phyloP scores from a whole-genome alignment of 2,797 vertebrate species.

The Podarcis siculus region DNA sequence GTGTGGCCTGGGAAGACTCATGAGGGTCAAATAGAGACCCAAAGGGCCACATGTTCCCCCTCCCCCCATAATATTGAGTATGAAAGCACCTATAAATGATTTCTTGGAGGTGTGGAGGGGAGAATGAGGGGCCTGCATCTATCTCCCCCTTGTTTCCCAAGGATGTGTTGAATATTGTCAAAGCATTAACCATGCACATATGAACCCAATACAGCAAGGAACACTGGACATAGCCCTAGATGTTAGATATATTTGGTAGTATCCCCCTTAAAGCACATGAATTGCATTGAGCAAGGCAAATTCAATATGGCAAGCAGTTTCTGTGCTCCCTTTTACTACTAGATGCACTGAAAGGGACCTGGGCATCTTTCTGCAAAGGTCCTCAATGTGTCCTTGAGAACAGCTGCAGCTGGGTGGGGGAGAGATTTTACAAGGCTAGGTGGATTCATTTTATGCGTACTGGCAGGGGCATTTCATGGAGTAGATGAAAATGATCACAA shows the following conservation, averaged over 20 bases:
- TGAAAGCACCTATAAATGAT: background rate
- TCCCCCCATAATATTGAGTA: background rate
- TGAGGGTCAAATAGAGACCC: too few species aligned
- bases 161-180: background rate
- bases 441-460: background rate
- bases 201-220: background rate
- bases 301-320: background rate
- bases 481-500: background rate
- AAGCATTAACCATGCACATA: background rate
- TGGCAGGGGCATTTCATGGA: background rate
- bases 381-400: constrained; percentile 1
- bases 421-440: constrained; percentile 15
- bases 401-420: background rate
- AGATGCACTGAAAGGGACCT: background rate
- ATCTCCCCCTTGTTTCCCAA: too few species aligned
- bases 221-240: background rate
- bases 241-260: background rate
- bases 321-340: background rate
- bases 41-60: too few species aligned
- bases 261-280: background rate
- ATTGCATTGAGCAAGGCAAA: background rate
- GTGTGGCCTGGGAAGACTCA: too few species aligned
- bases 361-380: background rate
- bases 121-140: background rate
- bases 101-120: background rate